These are phyloP conservation scores for Chironomus tentans DNA, from an alignment of 2,888 invertebrate genomes.

Conservation along the genomic window DNA sequence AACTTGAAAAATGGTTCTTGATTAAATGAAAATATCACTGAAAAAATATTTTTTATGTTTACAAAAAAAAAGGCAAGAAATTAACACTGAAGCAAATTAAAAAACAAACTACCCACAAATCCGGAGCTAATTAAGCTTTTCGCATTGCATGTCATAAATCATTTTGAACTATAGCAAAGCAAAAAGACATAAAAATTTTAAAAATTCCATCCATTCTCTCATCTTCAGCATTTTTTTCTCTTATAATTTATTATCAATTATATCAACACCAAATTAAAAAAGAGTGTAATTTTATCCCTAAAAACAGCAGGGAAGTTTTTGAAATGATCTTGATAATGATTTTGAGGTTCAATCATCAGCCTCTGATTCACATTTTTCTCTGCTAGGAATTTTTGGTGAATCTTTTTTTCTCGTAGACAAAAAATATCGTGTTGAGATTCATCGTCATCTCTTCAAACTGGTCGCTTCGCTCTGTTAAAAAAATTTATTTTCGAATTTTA, in stretches of 20 bases:
- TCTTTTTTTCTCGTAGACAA: too few relatives aligned
- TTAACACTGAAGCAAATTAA: too few relatives aligned
- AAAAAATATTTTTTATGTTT: too few relatives aligned
- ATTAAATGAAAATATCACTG: too few relatives aligned
- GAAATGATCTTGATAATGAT: slow-evolving; percentile 3
- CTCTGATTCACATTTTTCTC: background rate
- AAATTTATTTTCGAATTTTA: too few relatives aligned
- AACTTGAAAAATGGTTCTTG: background rate
- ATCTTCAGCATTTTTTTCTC: background rate
- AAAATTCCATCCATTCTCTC: background rate
- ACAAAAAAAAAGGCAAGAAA: too few relatives aligned
- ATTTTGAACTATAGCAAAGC: background rate
- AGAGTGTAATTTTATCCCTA: slow-evolving; percentile 15
- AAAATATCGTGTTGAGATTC: too few relatives aligned
- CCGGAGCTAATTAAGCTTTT: slow-evolving; percentile 9
- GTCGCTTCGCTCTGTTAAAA: too few relatives aligned
- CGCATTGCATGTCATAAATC: slow-evolving; percentile 12
- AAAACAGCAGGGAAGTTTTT: background rate
- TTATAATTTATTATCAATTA: slow-evolving; percentile 23
- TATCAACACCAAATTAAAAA: slow-evolving; percentile 20
- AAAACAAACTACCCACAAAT: slow-evolving; percentile 6
- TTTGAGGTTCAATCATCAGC: background rate
- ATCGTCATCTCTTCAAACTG: too few relatives aligned
- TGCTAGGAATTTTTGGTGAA: too few relatives aligned
- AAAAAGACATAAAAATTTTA: background rate